Conservation (phyloP, 2,797 vertebrate genomes). For the Botia kubotai region DNA sequence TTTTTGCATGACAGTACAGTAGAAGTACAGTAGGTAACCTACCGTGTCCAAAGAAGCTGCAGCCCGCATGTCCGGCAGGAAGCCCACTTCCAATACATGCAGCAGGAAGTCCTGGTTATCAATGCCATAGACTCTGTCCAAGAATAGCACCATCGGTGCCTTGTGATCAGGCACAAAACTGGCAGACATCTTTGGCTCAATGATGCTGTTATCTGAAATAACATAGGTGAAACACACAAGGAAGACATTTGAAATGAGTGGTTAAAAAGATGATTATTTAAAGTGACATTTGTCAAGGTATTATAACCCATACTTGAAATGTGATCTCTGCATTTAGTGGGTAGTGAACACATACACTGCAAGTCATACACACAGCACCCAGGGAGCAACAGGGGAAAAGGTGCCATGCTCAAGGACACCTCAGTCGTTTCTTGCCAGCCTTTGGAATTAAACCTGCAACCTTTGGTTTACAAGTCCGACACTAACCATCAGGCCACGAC, state of each 20-base stretch:
- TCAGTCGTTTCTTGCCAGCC: too few species aligned
- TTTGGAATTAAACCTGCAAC: too few species aligned
- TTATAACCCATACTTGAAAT: too few species aligned
- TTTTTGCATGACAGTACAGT: background rate
- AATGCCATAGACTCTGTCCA: conserved; percentile 95
- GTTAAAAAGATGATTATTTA: background rate
- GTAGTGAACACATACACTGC: too few species aligned
- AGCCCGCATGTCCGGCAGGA: conserved; percentile 94
- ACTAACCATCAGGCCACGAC: too few species aligned
- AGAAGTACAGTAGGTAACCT: conserved; percentile 55
- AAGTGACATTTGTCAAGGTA: too few species aligned
- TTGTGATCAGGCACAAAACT: conserved; percentile 97
- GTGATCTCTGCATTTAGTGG: too few species aligned
- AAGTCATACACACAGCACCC: too few species aligned
- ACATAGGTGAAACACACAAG: background rate
- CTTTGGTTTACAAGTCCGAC: too few species aligned
- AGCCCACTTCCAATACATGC: conserved; percentile 91
- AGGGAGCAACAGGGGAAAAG: too few species aligned
- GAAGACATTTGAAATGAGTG: background rate
- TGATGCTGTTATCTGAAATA: conserved; percentile 83
- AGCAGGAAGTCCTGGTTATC: conserved; percentile 94
- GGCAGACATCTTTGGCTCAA: conserved; percentile 96
- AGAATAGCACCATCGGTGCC: conserved; percentile 93
- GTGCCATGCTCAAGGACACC: too few species aligned
- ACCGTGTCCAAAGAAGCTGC: conserved; percentile 94